Conservation (phyloP, 2,113 vertebrate species). For the Lasiurus borealis region DNA sequence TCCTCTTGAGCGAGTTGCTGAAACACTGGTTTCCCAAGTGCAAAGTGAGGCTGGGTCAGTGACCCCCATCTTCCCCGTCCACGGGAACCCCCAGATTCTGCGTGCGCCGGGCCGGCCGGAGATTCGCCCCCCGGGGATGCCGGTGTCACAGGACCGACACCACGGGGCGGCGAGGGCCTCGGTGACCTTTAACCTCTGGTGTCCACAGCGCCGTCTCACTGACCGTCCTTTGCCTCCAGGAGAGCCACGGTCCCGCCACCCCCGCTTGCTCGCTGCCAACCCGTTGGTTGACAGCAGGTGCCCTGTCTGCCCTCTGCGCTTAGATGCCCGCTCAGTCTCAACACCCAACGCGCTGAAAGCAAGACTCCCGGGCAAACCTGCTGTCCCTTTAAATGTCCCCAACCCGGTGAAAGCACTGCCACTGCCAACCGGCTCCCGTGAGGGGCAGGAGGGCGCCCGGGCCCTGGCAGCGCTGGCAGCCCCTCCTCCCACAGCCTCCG, state of each 20-base stretch:
- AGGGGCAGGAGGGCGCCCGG: no score
- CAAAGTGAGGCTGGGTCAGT: accelerated
- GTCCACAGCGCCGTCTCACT: background rate
- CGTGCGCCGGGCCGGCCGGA: background rate
- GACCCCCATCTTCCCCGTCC: accelerated
- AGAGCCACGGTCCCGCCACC: background rate
- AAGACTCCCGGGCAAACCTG: accelerated
- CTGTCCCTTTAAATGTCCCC: background rate
- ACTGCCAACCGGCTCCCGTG: accelerated
- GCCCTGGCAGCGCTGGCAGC: background rate
- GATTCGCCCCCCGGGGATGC: background rate
- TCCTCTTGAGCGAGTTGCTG: background rate
- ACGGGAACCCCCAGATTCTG: background rate
- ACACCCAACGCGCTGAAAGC: background rate
- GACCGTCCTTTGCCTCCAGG: background rate
- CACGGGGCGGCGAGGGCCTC: accelerated
- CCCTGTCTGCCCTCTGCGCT: background rate
- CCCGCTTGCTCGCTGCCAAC: background rate
- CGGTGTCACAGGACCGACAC: accelerated
- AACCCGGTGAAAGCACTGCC: background rate
- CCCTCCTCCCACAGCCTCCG: background rate
- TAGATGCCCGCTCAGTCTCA: background rate
- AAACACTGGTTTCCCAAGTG: background rate
- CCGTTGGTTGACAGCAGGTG: background rate
- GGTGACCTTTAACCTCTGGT: background rate